Conservation (phyloP, 2,113 vertebrate genomes). For the Taxidea taxus region DNA sequence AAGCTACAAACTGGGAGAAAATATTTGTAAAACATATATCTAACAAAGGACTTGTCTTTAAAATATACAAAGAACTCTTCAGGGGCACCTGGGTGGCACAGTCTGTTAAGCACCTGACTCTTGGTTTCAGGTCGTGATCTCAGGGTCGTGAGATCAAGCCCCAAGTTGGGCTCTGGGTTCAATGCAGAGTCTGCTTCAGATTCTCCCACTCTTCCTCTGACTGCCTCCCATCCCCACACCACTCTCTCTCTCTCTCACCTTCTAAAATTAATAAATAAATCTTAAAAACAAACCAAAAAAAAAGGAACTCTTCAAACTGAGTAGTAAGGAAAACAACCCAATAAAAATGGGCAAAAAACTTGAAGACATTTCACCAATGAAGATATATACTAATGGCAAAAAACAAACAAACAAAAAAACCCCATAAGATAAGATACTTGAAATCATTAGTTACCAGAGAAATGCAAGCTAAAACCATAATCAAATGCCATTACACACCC, state of each 20-base stretch:
- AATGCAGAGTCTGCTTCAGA: neutral
- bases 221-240: too few species aligned
- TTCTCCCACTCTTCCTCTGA: neutral
- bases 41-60: neutral
- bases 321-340: neutral
- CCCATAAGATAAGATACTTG: neutral
- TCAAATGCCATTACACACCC: neutral
- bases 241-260: neutral
- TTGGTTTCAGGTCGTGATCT: neutral
- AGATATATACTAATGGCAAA: neutral
- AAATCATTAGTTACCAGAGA: neutral
- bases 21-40: neutral
- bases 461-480: neutral
- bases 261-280: neutral
- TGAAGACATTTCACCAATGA: neutral
- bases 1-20: neutral
- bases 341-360: neutral
- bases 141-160: neutral
- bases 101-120: neutral
- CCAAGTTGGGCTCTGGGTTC: neutral
- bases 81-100: neutral
- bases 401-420: neutral
- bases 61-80: neutral
- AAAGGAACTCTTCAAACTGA: neutral
- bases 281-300: neutral